Percentiles rank a stretch among this genome's conserved stretches.
These are phyloP conservation scores for Tragulus kanchil DNA, from an alignment of 2,113 vertebrate species.

Conservation along the genomic window DNA sequence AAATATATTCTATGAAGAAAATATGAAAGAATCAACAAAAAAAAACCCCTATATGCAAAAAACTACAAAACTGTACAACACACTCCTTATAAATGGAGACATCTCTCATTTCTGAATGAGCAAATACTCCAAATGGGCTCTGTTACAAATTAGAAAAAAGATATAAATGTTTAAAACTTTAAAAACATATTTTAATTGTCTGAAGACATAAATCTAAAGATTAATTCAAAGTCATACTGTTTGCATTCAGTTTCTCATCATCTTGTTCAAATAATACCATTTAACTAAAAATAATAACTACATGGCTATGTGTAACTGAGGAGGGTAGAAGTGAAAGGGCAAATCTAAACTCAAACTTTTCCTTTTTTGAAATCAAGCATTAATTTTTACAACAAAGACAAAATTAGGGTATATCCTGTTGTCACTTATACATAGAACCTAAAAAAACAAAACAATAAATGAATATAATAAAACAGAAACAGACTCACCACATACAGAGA, in stretches of 20 bases:
- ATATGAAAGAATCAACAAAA: background rate
- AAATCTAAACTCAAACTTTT: background rate
- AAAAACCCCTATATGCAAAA: background rate
- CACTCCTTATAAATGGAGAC: background rate
- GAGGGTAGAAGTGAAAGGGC: background rate
- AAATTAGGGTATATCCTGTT: background rate
- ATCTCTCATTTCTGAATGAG: background rate
- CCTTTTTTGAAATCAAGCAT: background rate
- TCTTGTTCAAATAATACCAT: slow-evolving; percentile 14
- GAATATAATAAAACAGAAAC: background rate
- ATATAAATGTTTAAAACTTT: background rate
- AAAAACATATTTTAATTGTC: background rate
- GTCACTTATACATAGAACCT: background rate
- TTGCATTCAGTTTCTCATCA: background rate
- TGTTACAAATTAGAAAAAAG: background rate
- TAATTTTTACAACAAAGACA: slow-evolving; percentile 38
- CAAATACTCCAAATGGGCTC: background rate
- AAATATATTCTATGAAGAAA: slow-evolving; percentile 24
- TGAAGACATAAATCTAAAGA: slow-evolving; percentile 19
- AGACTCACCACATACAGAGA: background rate
- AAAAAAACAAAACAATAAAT: background rate
- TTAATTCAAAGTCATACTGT: slow-evolving; percentile 5
- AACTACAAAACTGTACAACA: background rate
- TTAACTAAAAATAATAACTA: slow-evolving; percentile 8
- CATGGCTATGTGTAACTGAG: background rate